Evolutionary conservation across 1,140 invertebrate species (phyloP), one percentile per base, ranked within the genome.

Genomic region (Theocolax elegans): DNA sequence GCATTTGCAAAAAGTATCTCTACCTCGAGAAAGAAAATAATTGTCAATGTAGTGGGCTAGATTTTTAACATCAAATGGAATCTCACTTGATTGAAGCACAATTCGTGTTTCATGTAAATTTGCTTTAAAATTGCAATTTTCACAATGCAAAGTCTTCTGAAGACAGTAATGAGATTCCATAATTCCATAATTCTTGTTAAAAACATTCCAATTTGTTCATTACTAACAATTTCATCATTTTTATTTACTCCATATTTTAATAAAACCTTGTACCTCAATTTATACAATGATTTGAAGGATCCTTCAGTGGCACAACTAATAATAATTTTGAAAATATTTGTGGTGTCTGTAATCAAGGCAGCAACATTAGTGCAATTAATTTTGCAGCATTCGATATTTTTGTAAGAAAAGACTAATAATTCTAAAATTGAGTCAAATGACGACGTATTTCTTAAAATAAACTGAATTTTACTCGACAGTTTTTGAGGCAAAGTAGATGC

Each of bases 21-120:
- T 48, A 17, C 15, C 44, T n/a, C n/a, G n/a, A n/a, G n/a, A n/a
- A n/a, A n/a, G n/a, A 48, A 48, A 48, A 19, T 48, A 48, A 48
- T 15, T 17, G 19, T 48, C 1, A 21, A 48, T 48, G 19, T 17
- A 17, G 8, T 48, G 15, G 9, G 44, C 9, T 17, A 48, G 19
- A 19, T 48, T 19, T 48, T 48, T 17, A 48, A 48, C 9, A 17
- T 48, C 8, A 17, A 48, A 48, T 17, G 3, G 0, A 48, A 48
- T 19, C n/a, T 48, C 44, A 48, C 19, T 19, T 3, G 17, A 17
- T 48, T 4, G 31, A 6, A 48, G 3, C 13, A 48, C 19, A 9
- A 48, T 48, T 19, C 44, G n/a, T 48, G 9, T 19, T 48, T 48
- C 44, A 0, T 15, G 9, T 1, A 9, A 17, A 48, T 10, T 35